phyloP scores from a whole-genome alignment of 2,113 vertebrate genomes.

The Bagarius yarrelli region DNA sequence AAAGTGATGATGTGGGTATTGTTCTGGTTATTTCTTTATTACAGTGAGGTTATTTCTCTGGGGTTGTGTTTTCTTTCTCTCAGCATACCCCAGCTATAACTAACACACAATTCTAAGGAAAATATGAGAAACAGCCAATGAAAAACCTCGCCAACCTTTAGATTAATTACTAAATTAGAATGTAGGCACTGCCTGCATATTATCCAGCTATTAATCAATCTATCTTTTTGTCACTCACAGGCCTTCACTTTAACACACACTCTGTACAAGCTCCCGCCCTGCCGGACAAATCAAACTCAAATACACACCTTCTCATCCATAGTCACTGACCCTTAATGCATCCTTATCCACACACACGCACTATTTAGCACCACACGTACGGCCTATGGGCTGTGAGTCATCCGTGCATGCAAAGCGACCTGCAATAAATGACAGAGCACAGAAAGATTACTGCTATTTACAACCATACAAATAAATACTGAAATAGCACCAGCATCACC shows the following conservation, averaged over 20 bases:
- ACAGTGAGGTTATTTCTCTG: constrained; percentile 5
- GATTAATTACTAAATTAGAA: background rate
- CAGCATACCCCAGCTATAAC: background rate
- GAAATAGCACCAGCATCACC: constrained; percentile 26
- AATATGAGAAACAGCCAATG: background rate
- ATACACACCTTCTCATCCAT: constrained; percentile 20
- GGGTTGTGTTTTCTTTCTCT: constrained; percentile 2
- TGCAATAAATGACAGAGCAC: constrained; percentile 23
- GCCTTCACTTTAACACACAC: background rate
- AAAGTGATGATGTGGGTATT: constrained; percentile 25
- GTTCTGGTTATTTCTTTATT: constrained; percentile 16
- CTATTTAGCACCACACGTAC: background rate
- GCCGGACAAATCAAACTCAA: constrained; percentile 14
- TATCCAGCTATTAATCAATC: background rate
- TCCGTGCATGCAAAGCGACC: constrained; percentile 17
- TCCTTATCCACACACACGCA: background rate
- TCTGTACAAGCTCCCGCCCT: background rate
- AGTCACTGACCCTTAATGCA: constrained; percentile 25
- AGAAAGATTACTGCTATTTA: constrained; percentile 28
- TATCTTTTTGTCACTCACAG: background rate
- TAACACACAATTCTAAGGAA: background rate
- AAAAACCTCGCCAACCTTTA: background rate
- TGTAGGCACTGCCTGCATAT: background rate
- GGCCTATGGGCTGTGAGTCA: background rate
- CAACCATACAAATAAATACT: constrained; percentile 23